Conservation (phyloP, 2,797 vertebrate genomes). For the Apogon hyalosoma region DNA sequence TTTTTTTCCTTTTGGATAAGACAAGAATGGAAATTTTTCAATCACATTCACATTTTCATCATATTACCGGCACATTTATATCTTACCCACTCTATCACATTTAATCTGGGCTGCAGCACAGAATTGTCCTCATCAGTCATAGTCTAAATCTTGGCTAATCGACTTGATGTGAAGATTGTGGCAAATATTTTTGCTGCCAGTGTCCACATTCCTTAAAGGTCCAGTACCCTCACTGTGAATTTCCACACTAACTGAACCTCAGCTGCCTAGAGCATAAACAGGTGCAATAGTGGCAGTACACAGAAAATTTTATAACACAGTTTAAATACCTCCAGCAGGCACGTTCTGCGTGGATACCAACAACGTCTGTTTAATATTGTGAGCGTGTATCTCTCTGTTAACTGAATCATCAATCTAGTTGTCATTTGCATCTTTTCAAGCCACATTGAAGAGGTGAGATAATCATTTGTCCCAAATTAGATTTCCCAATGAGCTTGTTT, state of each 20-base stretch:
- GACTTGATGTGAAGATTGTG: slow-evolving; percentile 21
- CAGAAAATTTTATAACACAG: slow-evolving; percentile 12
- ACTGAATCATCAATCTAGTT: slow-evolving; percentile 61
- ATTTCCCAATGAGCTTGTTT: slow-evolving; percentile 48
- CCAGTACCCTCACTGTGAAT: slow-evolving; percentile 14
- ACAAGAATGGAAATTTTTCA: slow-evolving; percentile 1
- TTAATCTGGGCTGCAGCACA: slow-evolving; percentile 17
- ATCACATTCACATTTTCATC: not conserved
- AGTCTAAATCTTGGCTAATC: slow-evolving; percentile 8
- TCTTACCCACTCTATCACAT: slow-evolving; percentile 7
- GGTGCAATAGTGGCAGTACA: slow-evolving; percentile 7
- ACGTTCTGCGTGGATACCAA: slow-evolving; percentile 23
- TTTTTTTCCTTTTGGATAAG: not conserved
- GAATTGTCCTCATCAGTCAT: slow-evolving; percentile 12
- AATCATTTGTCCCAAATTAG: slow-evolving; percentile 54
- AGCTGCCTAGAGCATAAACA: slow-evolving; percentile 41
- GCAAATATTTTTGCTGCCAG: slow-evolving; percentile 17
- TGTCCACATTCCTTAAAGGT: slow-evolving; percentile 17
- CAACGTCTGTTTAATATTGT: slow-evolving; percentile 48
- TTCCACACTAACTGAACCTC: slow-evolving; percentile 21
- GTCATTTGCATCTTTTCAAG: slow-evolving; percentile 52
- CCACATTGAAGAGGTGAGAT: slow-evolving; percentile 41
- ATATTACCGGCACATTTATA: slow-evolving; percentile 4
- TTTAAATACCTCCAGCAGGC: slow-evolving; percentile 32
- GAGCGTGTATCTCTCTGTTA: slow-evolving; percentile 38